Conservation (phyloP, 2,797 vertebrate genomes). For the Leucoraja ocellata region DNA sequence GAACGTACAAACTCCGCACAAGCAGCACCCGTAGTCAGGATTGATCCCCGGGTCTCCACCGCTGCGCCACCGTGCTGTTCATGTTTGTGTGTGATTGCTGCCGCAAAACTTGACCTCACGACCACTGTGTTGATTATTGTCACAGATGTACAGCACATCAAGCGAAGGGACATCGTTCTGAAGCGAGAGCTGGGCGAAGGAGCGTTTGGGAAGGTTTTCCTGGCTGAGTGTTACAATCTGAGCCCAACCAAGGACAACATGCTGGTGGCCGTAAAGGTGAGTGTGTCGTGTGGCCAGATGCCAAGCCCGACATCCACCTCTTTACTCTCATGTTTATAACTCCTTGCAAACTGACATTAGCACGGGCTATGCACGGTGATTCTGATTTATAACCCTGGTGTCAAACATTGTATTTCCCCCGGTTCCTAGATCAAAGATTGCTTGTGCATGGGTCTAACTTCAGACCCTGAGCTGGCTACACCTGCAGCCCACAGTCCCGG, state of each 20-base stretch:
- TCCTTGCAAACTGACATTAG: not conserved
- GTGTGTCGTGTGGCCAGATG: not conserved
- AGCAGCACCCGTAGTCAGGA: no score
- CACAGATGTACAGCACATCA: conserved; percentile 91
- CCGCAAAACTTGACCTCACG: not conserved
- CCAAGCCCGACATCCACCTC: not conserved
- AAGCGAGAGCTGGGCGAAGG: conserved; percentile 93
- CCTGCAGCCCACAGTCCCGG: no score
- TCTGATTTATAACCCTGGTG: not conserved
- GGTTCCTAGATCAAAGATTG: not conserved
- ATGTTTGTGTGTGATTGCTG: not conserved
- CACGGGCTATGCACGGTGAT: not conserved
- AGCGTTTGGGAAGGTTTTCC: conserved; percentile 94
- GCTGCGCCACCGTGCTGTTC: not conserved
- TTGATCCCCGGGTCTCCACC: not conserved
- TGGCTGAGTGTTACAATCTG: conserved; percentile 97
- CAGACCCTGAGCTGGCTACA: not conserved
- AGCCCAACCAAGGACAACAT: conserved; percentile 94
- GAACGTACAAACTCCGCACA: no score
- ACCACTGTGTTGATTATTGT: not conserved
- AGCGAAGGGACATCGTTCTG: conserved; percentile 89
- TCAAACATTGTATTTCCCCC: not conserved
- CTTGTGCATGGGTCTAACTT: no score
- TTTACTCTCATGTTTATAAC: not conserved
- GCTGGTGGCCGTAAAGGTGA: conserved; percentile 96